phyloP scores from a whole-genome alignment of 1,140 invertebrate genomes.

The Drosophila lacertosa region DNA sequence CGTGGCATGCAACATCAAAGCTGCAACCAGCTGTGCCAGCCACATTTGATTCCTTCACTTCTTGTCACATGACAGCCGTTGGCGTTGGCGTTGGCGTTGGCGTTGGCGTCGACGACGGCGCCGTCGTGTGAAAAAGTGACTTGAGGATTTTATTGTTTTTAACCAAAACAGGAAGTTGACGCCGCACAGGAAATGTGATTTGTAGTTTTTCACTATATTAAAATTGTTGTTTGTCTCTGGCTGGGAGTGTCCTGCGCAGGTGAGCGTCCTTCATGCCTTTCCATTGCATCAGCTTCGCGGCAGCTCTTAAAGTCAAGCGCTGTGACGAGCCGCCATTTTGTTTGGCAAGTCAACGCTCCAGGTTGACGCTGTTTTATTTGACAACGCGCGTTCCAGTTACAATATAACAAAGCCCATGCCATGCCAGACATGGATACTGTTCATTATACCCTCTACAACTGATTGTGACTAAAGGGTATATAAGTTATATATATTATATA shows the following conservation, averaged over 20 bases:
- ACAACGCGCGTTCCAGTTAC: conserved; percentile 58
- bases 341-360: conserved; percentile 61
- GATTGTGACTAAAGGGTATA: conserved; percentile 20
- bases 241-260: conserved; percentile 56
- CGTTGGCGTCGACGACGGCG: too few species aligned
- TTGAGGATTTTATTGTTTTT: conserved; percentile 69
- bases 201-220: conserved; percentile 69
- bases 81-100: too few species aligned
- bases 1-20: conserved; percentile 78
- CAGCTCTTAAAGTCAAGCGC: conserved; percentile 53
- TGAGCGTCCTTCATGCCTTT: conserved; percentile 52
- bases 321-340: conserved; percentile 65
- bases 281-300: conserved; percentile 55
- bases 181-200: conserved; percentile 78
- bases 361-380: conserved; percentile 39
- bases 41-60: conserved; percentile 60
- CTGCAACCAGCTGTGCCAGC: conserved; percentile 53
- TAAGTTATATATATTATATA: too few species aligned
- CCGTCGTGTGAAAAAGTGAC: conserved; percentile 70
- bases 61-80: conserved; percentile 52
- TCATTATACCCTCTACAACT: conserved; percentile 30
- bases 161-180: conserved; percentile 69
- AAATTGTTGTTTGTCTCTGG: conserved; percentile 63
- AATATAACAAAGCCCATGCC: conserved; percentile 31
- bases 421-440: conserved; percentile 47